These are phyloP conservation scores for Nothocercus nigrocapillus DNA, from an alignment of 2,113 vertebrate genomes.

Conservation along the genomic window DNA sequence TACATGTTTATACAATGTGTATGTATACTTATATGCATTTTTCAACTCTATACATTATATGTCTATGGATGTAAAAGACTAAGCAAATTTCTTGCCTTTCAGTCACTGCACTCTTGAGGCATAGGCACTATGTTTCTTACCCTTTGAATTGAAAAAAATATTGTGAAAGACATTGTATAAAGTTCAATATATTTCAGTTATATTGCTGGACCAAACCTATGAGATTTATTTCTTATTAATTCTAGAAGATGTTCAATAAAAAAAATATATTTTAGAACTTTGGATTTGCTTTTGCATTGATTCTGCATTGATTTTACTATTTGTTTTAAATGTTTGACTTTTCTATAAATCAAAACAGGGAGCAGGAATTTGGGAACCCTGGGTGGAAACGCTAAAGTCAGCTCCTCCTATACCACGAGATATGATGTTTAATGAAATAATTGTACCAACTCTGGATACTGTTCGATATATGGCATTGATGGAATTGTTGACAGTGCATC, in stretches of 20 bases:
- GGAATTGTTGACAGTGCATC: slow-evolving; percentile 87
- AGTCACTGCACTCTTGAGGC: background rate
- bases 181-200: background rate
- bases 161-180: background rate
- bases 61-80: background rate
- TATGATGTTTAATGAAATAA: slow-evolving; percentile 90
- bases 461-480: slow-evolving; percentile 86
- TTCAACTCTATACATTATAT: background rate
- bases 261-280: background rate
- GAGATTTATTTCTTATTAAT: background rate
- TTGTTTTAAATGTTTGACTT: background rate
- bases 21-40: background rate
- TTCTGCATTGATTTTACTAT: background rate
- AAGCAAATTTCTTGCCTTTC: background rate
- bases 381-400: slow-evolving; percentile 81
- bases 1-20: background rate
- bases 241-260: background rate
- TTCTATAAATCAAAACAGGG: slow-evolving; percentile 76
- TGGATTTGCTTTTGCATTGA: background rate
- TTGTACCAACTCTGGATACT: slow-evolving; percentile 92
- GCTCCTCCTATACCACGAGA: slow-evolving; percentile 83
- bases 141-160: background rate
- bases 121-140: background rate
- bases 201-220: background rate
- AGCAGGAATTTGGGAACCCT: slow-evolving; percentile 87